Conservation (phyloP, 37 sponge, comb jelly and placozoan genomes). For the Aplysina aerophoba region DNA sequence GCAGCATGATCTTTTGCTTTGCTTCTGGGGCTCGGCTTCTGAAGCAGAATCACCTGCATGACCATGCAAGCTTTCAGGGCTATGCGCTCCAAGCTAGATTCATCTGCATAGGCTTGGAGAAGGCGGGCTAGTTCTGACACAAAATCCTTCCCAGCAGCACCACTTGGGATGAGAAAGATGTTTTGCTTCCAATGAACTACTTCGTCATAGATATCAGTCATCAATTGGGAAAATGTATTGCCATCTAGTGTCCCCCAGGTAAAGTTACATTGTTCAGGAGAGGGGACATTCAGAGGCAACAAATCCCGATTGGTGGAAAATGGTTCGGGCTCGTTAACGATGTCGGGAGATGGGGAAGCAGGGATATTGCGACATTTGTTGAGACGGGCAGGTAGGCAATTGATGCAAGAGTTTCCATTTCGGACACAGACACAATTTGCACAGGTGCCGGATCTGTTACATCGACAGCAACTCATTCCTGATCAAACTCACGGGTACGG, state of each 20-base stretch:
- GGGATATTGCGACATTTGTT: too few species aligned
- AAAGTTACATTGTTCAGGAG: too few species aligned
- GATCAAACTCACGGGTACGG: too few species aligned
- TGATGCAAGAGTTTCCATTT: too few species aligned
- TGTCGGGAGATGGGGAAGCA: too few species aligned
- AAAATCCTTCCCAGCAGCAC: conserved; percentile 8
- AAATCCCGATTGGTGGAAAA: too few species aligned
- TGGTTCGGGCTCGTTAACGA: too few species aligned
- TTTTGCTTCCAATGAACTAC: conserved; percentile 12
- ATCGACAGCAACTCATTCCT: too few species aligned
- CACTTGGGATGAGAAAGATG: conserved; percentile 19
- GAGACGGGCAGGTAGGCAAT: too few species aligned
- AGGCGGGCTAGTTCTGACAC: conserved; percentile 8
- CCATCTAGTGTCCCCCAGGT: conserved; percentile 7
- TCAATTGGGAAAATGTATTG: neutral
- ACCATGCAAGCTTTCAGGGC: conserved; percentile 17
- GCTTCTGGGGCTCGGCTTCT: conserved; percentile 14
- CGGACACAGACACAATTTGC: too few species aligned
- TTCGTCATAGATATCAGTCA: neutral
- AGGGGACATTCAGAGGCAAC: too few species aligned
- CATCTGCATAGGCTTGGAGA: conserved; percentile 23
- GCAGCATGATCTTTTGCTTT: conserved; percentile 20
- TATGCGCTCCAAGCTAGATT: neutral
- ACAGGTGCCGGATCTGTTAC: too few species aligned
- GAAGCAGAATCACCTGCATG: conserved; percentile 27